phyloP scores from a whole-genome alignment of 2,797 vertebrate species.

The Xiphorhynchus erythropygius region DNA sequence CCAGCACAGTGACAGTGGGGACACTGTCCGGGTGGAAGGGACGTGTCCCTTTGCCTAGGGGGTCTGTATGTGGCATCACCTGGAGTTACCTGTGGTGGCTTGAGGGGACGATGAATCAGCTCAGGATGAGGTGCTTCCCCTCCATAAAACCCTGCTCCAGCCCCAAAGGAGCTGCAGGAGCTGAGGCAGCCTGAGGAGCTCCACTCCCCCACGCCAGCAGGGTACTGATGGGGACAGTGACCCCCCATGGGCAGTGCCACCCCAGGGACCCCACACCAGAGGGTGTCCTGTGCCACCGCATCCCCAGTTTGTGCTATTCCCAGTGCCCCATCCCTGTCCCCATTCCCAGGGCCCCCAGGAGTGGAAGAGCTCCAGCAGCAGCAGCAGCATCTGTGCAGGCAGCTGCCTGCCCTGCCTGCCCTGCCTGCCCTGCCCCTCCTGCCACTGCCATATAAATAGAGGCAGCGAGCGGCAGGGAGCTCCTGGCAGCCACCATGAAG shows the following conservation, averaged over 20 bases:
- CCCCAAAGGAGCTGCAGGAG: background rate
- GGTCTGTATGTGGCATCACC: background rate
- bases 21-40: background rate
- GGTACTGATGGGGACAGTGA: rapidly evolving
- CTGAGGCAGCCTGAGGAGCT: background rate
- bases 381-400: slow-evolving; percentile 19
- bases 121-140: rapidly evolving
- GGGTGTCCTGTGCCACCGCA: background rate
- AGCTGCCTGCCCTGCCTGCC: slow-evolving; percentile 37
- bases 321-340: background rate
- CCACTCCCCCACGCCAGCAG: rapidly evolving
- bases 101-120: background rate
- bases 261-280: rapidly evolving
- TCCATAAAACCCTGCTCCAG: background rate
- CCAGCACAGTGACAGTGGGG: background rate
- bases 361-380: background rate
- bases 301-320: background rate
- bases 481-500: slow-evolving; percentile 98
- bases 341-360: background rate
- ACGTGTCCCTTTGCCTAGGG: rapidly evolving
- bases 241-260: rapidly evolving
- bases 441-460: slow-evolving; percentile 86
- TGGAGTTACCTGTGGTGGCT: background rate
- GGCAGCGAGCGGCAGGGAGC: slow-evolving; percentile 81
- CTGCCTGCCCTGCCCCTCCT: slow-evolving; percentile 79